Conservation (phyloP, 2,797 vertebrate genomes). For the Hozukius guyotensis region DNA sequence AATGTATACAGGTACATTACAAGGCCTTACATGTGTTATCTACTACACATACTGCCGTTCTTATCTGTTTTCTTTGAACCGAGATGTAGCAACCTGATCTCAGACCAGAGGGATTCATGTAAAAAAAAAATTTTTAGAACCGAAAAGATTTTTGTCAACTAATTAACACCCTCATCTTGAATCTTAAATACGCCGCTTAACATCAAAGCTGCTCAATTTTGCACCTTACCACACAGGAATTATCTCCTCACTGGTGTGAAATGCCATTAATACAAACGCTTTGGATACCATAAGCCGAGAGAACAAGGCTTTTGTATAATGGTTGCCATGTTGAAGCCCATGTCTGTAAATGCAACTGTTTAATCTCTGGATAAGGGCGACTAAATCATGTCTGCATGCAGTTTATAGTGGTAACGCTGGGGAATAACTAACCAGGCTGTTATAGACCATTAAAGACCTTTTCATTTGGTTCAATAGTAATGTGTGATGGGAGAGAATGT, state of each 20-base stretch:
- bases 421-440: conserved; percentile 5
- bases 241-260: conserved; percentile 54
- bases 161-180: conserved; percentile 73
- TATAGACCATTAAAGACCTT: conserved; percentile 9
- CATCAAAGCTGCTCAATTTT: conserved; percentile 74
- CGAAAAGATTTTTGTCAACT: conserved; percentile 67
- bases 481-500: neutral
- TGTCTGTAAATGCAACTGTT: conserved; percentile 32
- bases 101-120: conserved; percentile 31
- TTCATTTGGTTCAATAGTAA: neutral
- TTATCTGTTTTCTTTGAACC: conserved; percentile 52
- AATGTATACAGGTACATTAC: neutral
- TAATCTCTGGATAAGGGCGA: conserved; percentile 17
- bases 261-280: conserved; percentile 55
- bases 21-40: neutral
- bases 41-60: neutral
- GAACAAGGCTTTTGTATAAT: conserved; percentile 20
- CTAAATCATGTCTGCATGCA: conserved; percentile 3
- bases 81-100: conserved; percentile 43
- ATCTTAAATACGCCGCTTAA: conserved; percentile 70
- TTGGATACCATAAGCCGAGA: conserved; percentile 9
- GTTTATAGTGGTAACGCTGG: neutral
- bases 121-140: conserved; percentile 28
- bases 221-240: conserved; percentile 72
- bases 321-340: neutral